A percentile compares a stretch with the other conserved stretches of the same genome.
phyloP scores from a whole-genome alignment of 1,140 invertebrate genomes.

The Branchinecta lindahli region DNA sequence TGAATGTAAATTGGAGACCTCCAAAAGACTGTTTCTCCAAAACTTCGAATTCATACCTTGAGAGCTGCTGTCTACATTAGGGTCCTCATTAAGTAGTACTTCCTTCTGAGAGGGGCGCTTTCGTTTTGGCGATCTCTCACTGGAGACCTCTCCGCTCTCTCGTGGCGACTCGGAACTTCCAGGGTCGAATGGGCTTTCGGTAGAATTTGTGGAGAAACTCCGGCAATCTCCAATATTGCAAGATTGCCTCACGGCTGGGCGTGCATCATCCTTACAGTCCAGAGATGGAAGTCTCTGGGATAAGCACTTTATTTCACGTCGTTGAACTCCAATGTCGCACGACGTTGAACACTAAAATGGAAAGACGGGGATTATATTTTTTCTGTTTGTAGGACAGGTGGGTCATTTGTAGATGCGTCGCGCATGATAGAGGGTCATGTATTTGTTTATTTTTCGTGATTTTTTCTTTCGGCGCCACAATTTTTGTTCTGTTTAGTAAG shows the following conservation, averaged over 20 bases:
- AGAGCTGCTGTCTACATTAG: not conserved
- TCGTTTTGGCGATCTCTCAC: not conserved
- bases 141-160: not conserved
- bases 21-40: too few relatives aligned
- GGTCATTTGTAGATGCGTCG: too few relatives aligned
- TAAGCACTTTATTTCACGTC: conserved; percentile 42
- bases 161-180: not conserved
- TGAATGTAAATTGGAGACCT: too few relatives aligned
- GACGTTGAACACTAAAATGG: conserved; percentile 33
- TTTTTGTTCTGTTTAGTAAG: too few relatives aligned
- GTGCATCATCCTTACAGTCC: conserved; percentile 38
- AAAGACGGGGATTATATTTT: not conserved
- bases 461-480: too few relatives aligned
- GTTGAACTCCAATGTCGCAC: conserved; percentile 44
- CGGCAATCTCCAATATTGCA: conserved; percentile 45
- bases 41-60: not conserved
- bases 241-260: conserved; percentile 38
- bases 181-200: not conserved
- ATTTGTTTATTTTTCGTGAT: too few relatives aligned
- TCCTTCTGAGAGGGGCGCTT: not conserved
- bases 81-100: not conserved
- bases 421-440: too few relatives aligned
- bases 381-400: too few relatives aligned
- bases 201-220: not conserved
- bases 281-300: conserved; percentile 33